phyloP scores from a whole-genome alignment of 2,888 invertebrate genomes.

The Melanargia galathea region DNA sequence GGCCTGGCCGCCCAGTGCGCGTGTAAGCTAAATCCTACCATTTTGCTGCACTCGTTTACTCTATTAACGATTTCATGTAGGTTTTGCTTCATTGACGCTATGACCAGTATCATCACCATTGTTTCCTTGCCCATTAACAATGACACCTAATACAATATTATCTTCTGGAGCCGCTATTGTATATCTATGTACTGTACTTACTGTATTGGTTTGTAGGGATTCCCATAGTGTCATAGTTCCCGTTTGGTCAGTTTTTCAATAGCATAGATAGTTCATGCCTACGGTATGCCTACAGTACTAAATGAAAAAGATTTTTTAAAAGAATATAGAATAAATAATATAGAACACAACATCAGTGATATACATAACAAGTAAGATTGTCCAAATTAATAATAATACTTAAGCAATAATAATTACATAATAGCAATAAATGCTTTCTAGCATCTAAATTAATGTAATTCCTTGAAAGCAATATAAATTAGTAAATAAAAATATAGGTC shows the following conservation, averaged over 20 bases:
- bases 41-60: too few species aligned
- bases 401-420: conserved; percentile 51
- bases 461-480: conserved; percentile 56
- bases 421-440: conserved; percentile 44
- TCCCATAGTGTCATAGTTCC: background rate
- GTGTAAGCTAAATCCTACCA: too few species aligned
- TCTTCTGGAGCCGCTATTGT: too few species aligned
- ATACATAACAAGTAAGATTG: conserved; percentile 54
- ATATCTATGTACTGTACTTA: background rate
- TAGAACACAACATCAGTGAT: conserved; percentile 54
- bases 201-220: background rate
- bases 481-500: conserved; percentile 45
- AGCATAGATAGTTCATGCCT: background rate
- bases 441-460: conserved; percentile 42
- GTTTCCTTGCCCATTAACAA: too few species aligned
- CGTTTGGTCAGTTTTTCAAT: background rate
- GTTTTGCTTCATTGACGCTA: too few species aligned
- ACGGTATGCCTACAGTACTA: conserved; percentile 10
- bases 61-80: too few species aligned
- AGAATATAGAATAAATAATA: conserved; percentile 40
- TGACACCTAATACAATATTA: too few species aligned
- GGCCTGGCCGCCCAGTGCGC: too few species aligned
- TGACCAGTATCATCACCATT: too few species aligned
- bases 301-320: conserved; percentile 26
- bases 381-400: conserved; percentile 68